Evolutionary conservation across 2,888 invertebrate species (phyloP), one percentile per base, ranked within the genome.

Genomic region (Oxyteleia sp.): DNA sequence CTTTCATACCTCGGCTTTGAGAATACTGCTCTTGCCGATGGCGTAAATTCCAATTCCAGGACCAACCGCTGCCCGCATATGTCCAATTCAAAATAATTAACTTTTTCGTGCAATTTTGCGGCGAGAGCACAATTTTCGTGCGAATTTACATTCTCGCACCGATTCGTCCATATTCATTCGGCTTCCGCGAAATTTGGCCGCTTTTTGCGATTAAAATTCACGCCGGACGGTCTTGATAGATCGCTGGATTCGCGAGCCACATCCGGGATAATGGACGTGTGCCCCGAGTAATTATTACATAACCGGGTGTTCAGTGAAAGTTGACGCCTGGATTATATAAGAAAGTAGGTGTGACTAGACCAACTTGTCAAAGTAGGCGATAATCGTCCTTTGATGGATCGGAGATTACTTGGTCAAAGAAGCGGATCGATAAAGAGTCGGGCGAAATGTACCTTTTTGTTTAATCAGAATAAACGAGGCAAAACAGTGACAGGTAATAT

Each of bases 21-120:
- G 66, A 79, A 79, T 79, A 63, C 75, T 64, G 53, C 84, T 81
- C 69, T 74, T 53, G 81, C 84, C 81, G 78, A 74, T 72, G 78
- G 81, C 74, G 84, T 51, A 84, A 84, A 84, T 84, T 78, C 84
- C 80, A 45, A 81, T 84, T 84, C 63, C 84, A 74, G 80, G 69
- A 68, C 69, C 78, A 53, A 55, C 76, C 53, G 32, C 51, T 51
- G 43, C 69, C 38, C 51, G 66, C 47, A 45, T 26, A 51, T 47
- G 32, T 61, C 55, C 68, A 29, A 74, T 69, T 68, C 47, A 3
- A 66, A 45, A 32, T 29, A 68, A 81, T 81, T 68, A 68, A 74
- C 74, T 80, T 74, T 71, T 80, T 71, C 35, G 29, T 15, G 66
- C 23, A 41, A 66, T 51, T 57, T 57, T 0, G 13, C 38, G n/a